These are phyloP conservation scores for Cebus imitator DNA, from an alignment of 2,113 vertebrate genomes.

Conservation along the genomic window DNA sequence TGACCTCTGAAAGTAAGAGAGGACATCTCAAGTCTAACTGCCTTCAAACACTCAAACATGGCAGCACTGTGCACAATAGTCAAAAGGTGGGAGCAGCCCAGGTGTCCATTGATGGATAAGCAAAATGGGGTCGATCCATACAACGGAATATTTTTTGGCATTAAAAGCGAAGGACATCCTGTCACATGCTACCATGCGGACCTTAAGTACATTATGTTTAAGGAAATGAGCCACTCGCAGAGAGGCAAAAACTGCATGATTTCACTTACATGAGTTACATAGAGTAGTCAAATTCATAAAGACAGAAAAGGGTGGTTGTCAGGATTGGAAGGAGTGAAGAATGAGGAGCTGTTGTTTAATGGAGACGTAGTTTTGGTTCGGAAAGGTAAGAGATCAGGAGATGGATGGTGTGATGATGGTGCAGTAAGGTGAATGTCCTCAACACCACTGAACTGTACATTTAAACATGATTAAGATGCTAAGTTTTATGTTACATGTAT, in stretches of 20 bases:
- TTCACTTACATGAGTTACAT: background rate
- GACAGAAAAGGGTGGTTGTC: background rate
- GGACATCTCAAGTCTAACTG: background rate
- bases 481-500: fast-evolving
- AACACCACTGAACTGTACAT: no score
- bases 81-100: no score
- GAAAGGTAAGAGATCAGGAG: no score
- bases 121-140: fast-evolving
- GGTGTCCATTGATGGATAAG: background rate
- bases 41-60: background rate
- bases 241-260: background rate
- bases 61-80: no score
- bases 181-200: fast-evolving
- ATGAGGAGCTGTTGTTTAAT: background rate
- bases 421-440: fast-evolving
- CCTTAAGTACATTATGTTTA: background rate
- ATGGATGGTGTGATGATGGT: fast-evolving
- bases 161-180: background rate
- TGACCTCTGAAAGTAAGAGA: background rate
- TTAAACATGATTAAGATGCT: background rate
- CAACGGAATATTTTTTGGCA: background rate
- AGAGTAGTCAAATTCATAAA: background rate
- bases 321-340: fast-evolving
- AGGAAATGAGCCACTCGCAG: background rate
- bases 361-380: background rate